phyloP scores from a whole-genome alignment of 2,888 invertebrate species.

The Phyto melanocephala region DNA sequence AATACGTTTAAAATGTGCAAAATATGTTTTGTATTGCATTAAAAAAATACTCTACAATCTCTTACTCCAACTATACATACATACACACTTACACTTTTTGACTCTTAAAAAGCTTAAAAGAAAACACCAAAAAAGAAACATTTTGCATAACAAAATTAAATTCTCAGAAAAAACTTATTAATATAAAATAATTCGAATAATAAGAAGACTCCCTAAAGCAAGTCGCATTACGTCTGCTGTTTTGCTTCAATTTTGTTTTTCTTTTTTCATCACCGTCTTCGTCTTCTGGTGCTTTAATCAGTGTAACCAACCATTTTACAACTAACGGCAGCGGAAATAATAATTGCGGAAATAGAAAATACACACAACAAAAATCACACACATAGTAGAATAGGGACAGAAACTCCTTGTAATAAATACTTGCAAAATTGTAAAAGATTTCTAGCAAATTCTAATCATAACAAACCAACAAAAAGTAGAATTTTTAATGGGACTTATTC shows the following conservation, averaged over 20 bases:
- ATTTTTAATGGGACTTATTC: neutral
- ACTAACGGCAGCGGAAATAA: constrained; percentile 58
- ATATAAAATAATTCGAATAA: neutral
- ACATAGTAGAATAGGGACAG: neutral
- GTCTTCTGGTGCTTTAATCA: constrained; percentile 40
- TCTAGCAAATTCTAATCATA: constrained; percentile 18
- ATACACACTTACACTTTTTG: neutral
- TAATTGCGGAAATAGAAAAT: constrained; percentile 24
- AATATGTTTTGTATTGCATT: constrained; percentile 1
- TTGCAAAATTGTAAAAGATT: neutral
- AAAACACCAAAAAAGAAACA: neutral
- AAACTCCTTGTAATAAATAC: neutral
- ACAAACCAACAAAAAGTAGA: neutral
- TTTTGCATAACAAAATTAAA: neutral
- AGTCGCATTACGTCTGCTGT: neutral
- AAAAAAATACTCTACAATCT: neutral
- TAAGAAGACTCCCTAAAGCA: constrained; percentile 22
- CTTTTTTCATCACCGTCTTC: neutral
- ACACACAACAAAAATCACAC: too few relatives aligned
- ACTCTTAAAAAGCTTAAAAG: constrained; percentile 13
- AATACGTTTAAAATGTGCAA: constrained; percentile 41
- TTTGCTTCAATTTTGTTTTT: neutral
- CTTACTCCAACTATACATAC: neutral
- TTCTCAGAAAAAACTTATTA: neutral
- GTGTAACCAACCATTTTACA: constrained; percentile 48